phyloP scores from a whole-genome alignment of 92 coral and sea anemone genomes.

The Zoanthus sociatus region DNA sequence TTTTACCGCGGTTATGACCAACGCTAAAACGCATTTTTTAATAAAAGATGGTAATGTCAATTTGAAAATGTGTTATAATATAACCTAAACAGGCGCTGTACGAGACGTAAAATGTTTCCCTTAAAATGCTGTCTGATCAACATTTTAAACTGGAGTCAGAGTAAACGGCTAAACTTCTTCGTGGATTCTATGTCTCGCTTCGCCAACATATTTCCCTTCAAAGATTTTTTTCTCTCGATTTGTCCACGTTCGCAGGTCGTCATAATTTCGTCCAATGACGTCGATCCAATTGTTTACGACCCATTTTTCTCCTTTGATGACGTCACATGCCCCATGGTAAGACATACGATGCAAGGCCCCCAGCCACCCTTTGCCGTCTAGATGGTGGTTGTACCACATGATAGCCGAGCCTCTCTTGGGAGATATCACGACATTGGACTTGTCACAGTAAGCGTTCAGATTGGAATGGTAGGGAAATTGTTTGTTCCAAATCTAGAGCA shows the following conservation, averaged over 20 bases:
- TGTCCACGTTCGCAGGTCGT: constrained; percentile 74
- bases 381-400: constrained; percentile 96
- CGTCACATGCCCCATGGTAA: constrained; percentile 96
- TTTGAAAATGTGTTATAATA: no score
- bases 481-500: constrained; percentile 63
- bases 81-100: no score
- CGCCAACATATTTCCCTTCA: constrained; percentile 21
- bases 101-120: no score
- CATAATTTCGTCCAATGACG: constrained; percentile 71
- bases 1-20: no score
- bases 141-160: not conserved
- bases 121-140: no score
- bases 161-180: not conserved
- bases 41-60: no score
- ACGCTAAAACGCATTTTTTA: no score
- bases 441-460: constrained; percentile 82
- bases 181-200: constrained; percentile 22
- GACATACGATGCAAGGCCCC: constrained; percentile 81
- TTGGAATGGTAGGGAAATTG: constrained; percentile 74
- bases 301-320: constrained; percentile 86
- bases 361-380: constrained; percentile 75
- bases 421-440: constrained; percentile 75
- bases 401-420: constrained; percentile 86
- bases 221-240: constrained; percentile 48
- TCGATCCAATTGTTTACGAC: constrained; percentile 96